Conservation (phyloP, 2,113 vertebrate species). For the Paraplagusia blochii region DNA sequence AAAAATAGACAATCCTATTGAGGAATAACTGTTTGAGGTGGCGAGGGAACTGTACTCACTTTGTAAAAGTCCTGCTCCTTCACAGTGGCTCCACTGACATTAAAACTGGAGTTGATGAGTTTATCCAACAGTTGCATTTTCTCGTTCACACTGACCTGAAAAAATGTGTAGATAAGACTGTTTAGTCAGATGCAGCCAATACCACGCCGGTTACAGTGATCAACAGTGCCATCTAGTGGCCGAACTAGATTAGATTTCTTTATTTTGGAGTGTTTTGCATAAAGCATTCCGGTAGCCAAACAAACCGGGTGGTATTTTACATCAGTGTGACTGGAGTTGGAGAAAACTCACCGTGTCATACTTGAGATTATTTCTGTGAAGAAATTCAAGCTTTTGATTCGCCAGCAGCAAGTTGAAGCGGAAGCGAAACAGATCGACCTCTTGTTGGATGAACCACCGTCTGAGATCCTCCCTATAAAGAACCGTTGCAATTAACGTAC, state of each 20-base stretch:
- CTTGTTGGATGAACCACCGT: conserved; percentile 98
- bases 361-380: conserved; percentile 82
- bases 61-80: conserved; percentile 83
- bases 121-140: conserved; percentile 73
- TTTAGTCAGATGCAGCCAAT: conserved; percentile 18
- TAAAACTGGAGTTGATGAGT: conserved; percentile 78
- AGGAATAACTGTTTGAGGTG: not conserved
- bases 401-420: conserved; percentile 80
- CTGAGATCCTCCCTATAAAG: conserved; percentile 89
- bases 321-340: too few species aligned
- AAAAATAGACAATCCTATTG: not conserved
- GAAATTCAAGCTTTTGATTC: conserved; percentile 78
- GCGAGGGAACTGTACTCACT: conserved; percentile 67
- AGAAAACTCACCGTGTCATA: conserved; percentile 84
- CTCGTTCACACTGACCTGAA: conserved; percentile 78
- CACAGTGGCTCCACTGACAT: conserved; percentile 52
- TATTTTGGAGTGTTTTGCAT: not conserved
- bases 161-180: conserved; percentile 28
- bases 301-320: too few species aligned
- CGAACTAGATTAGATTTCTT: not conserved
- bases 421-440: conserved; percentile 91
- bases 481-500: conserved; percentile 2
- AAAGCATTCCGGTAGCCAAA: not conserved
- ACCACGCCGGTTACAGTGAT: conserved; percentile 1
- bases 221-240: conserved; percentile 63